phyloP scores from a whole-genome alignment of 2,888 invertebrate species.

The Andrena trimmerana region DNA sequence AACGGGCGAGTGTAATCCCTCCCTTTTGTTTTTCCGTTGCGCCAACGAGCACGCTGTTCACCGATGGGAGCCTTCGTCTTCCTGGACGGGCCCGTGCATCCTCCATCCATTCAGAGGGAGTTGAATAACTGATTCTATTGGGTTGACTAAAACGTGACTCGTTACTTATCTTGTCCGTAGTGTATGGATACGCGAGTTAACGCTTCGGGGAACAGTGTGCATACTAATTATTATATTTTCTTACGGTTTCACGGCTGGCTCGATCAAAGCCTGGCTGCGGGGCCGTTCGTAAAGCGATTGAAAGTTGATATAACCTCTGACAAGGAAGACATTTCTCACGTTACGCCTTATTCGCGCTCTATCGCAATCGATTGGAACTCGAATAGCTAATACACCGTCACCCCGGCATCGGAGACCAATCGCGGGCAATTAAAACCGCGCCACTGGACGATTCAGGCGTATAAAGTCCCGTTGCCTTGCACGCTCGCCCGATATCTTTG shows the following conservation, averaged over 20 bases:
- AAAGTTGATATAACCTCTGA: neutral
- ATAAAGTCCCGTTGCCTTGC: slow-evolving; percentile 40
- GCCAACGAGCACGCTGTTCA: slow-evolving; percentile 6
- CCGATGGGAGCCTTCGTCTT: slow-evolving; percentile 31
- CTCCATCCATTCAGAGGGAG: slow-evolving; percentile 29
- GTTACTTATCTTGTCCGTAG: slow-evolving; percentile 8
- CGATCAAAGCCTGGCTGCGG: neutral
- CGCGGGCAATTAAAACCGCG: slow-evolving; percentile 29
- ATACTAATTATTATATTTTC: slow-evolving; percentile 23
- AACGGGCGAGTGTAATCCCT: slow-evolving; percentile 43
- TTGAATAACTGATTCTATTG: slow-evolving; percentile 50
- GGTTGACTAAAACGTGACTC: slow-evolving; percentile 35
- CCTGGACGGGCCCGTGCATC: slow-evolving; percentile 43
- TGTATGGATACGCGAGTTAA: slow-evolving; percentile 8
- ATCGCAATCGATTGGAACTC: neutral
- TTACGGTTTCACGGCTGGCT: neutral
- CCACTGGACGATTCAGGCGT: slow-evolving; percentile 12
- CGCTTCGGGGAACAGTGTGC: slow-evolving; percentile 9
- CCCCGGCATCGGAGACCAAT: slow-evolving; percentile 6
- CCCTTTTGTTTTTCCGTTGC: slow-evolving; percentile 29
- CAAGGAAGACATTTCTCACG: slow-evolving; percentile 4
- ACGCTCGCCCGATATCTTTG: neutral
- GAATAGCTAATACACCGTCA: neutral
- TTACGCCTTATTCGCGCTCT: neutral
- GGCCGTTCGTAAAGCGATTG: neutral